Evolutionary conservation across 2,113 vertebrate genomes (phyloP).

Genomic region (Lampris incognitus): DNA sequence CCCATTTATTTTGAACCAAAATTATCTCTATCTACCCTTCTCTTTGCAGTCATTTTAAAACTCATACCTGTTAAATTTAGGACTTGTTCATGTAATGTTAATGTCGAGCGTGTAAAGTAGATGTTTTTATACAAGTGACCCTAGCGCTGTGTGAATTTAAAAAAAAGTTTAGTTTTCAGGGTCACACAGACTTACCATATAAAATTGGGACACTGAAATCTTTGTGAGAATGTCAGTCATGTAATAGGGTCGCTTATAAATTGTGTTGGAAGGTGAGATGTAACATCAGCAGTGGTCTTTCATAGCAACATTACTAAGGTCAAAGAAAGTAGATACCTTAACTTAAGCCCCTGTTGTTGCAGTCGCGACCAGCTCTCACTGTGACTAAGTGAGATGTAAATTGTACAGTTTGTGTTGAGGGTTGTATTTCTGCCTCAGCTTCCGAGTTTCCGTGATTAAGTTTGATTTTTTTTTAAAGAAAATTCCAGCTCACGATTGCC

Average conservation of each 20-base stretch:
- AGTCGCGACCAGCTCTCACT: too few species aligned
- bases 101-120: background rate
- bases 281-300: background rate
- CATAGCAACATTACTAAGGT: conserved; percentile 1
- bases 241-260: background rate
- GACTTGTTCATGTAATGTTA: background rate
- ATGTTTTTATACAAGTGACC: conserved; percentile 39
- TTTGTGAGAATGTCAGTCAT: background rate
- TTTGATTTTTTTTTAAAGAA: too few species aligned
- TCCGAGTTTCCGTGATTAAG: too few species aligned
- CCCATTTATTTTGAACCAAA: background rate
- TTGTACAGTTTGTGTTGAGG: background rate
- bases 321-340: conserved; percentile 27
- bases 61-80: background rate
- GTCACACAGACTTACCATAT: background rate
- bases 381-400: too few species aligned
- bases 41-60: background rate
- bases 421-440: background rate
- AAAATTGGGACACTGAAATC: background rate
- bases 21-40: background rate
- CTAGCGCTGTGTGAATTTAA: conserved; percentile 45
- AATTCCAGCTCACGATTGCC: too few species aligned
- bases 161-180: background rate
- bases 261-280: too few species aligned
- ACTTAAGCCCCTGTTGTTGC: background rate